Conservation (phyloP, 2,797 vertebrate species). For the Danio jaintianensis region DNA sequence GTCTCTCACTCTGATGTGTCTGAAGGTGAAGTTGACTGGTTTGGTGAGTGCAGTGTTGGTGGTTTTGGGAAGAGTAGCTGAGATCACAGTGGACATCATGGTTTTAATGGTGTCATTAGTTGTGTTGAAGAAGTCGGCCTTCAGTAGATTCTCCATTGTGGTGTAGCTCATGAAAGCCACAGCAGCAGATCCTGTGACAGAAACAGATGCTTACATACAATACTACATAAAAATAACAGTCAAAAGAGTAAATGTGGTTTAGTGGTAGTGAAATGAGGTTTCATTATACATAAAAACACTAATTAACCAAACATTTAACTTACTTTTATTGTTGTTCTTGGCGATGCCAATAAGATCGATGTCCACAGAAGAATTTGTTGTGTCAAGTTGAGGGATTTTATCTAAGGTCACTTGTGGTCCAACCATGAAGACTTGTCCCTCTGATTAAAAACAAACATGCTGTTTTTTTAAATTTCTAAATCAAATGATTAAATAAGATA, state of each 20-base stretch:
- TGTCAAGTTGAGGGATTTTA: conserved; percentile 18
- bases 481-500: no score
- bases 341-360: conserved; percentile 43
- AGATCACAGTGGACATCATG: conserved; percentile 54
- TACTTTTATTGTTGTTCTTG: background rate
- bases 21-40: conserved; percentile 46
- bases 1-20: conserved; percentile 33
- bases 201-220: background rate
- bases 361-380: conserved; percentile 20
- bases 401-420: background rate
- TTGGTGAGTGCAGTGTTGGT: conserved; percentile 21
- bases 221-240: no score
- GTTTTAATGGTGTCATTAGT: conserved; percentile 34
- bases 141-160: conserved; percentile 34
- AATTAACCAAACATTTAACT: no score
- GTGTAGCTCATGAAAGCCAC: conserved; percentile 39
- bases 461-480: no score
- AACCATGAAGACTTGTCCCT: conserved; percentile 33
- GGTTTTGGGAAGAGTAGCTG: conserved; percentile 39
- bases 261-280: no score
- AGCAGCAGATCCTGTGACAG: conserved; percentile 13
- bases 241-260: no score
- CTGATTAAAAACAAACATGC: background rate
- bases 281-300: no score
- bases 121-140: conserved; percentile 27